Evolutionary conservation across 1,140 invertebrate species (phyloP).

Genomic region (Charaxes varanes): DNA sequence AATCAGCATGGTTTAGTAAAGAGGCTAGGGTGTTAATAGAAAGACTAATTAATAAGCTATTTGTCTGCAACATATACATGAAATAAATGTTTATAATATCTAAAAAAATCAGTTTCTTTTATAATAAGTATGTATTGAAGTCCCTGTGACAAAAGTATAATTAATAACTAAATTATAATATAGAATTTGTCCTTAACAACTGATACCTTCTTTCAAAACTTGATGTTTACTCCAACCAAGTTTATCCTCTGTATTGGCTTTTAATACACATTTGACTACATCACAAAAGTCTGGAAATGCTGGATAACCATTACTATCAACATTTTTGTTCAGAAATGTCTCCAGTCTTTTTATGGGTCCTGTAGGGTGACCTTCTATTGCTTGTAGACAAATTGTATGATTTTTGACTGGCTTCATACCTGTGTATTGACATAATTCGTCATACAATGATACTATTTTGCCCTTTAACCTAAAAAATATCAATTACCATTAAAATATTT

Average conservation of each 20-base stretch:
- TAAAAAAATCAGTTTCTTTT: no score
- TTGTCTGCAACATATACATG: no score
- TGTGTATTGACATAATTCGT: slow-evolving; percentile 33
- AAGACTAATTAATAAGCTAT: no score
- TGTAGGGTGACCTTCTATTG: slow-evolving; percentile 26
- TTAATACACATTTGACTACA: slow-evolving; percentile 39
- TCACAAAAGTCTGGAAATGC: slow-evolving; percentile 46
- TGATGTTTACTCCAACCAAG: slow-evolving; percentile 32
- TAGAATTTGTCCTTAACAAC: no score
- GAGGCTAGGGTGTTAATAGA: no score
- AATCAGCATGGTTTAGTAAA: no score
- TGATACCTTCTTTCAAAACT: slow-evolving; percentile 43
- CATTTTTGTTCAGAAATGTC: slow-evolving; percentile 38
- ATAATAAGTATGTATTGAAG: no score
- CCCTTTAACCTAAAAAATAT: slow-evolving; percentile 36
- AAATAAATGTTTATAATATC: no score
- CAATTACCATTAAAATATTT: no score
- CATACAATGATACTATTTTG: slow-evolving; percentile 35
- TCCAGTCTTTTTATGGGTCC: slow-evolving; percentile 37
- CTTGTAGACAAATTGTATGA: slow-evolving; percentile 25
- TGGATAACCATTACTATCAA: slow-evolving; percentile 27
- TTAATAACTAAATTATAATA: no score
- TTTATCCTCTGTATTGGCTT: slow-evolving; percentile 30
- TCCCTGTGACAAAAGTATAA: no score
- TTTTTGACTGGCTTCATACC: slow-evolving; percentile 23